phyloP scores from a whole-genome alignment of 1,140 invertebrate species.

The Drosophila pseudoobscura region DNA sequence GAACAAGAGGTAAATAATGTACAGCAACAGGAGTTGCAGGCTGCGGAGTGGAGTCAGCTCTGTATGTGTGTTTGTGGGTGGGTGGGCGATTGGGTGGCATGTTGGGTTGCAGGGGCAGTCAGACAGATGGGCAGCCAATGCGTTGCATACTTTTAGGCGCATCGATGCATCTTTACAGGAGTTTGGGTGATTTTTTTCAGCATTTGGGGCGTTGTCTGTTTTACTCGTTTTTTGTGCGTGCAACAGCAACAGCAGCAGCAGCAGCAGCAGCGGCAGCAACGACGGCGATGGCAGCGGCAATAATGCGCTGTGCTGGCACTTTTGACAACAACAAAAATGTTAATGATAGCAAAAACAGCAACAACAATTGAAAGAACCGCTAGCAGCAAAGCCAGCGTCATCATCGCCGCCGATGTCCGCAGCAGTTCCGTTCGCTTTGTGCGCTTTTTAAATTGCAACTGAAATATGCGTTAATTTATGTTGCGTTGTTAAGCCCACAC shows the following conservation, averaged over 20 bases:
- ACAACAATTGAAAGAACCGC: slow-evolving; percentile 65
- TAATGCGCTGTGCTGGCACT: slow-evolving; percentile 60
- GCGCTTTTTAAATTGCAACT: slow-evolving; percentile 74
- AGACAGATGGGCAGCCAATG: slow-evolving; percentile 66
- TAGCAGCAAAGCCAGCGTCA: slow-evolving; percentile 31
- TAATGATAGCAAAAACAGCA: slow-evolving; percentile 61
- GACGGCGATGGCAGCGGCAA: slow-evolving; percentile 26
- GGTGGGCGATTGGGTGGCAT: background rate
- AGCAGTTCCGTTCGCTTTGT: slow-evolving; percentile 67
- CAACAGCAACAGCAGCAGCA: slow-evolving; percentile 20
- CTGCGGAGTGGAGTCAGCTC: background rate
- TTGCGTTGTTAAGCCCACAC: slow-evolving; percentile 73
- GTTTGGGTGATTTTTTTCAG: slow-evolving; percentile 48
- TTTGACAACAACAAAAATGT: slow-evolving; percentile 69
- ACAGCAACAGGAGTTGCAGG: slow-evolving; percentile 38
- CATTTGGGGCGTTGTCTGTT: slow-evolving; percentile 74
- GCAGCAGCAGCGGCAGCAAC: slow-evolving; percentile 10
- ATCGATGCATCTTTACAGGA: slow-evolving; percentile 62
- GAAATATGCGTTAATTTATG: slow-evolving; percentile 82
- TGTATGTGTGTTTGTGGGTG: background rate
- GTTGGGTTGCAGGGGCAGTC: slow-evolving; percentile 14
- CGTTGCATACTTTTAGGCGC: slow-evolving; percentile 77
- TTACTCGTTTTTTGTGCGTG: slow-evolving; percentile 77
- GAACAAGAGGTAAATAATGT: slow-evolving; percentile 80
- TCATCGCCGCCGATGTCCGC: slow-evolving; percentile 38